Evolutionary conservation across 2,888 invertebrate genomes (phyloP).

Genomic region (Trypoxylon attenuatum): DNA sequence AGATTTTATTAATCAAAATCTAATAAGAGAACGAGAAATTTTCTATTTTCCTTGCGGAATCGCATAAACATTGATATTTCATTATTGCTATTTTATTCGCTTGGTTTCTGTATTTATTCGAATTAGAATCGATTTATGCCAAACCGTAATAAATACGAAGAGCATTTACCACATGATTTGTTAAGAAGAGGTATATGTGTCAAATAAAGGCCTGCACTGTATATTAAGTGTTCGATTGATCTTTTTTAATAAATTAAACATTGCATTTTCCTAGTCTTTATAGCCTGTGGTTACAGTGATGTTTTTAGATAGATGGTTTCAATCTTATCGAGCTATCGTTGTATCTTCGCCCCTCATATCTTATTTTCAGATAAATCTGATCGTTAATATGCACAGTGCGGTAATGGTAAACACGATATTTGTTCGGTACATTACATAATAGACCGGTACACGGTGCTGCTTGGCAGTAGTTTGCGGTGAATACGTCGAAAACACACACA

Average conservation of each 20-base stretch:
- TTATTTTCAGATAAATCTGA: no score
- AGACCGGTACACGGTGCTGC: neutral
- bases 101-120: constrained; percentile 15
- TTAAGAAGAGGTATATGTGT: constrained; percentile 44
- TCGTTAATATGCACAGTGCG: neutral
- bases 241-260: no score
- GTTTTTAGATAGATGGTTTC: neutral
- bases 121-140: constrained; percentile 16
- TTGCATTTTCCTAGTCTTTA: no score
- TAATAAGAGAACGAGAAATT: no score
- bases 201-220: constrained; percentile 55
- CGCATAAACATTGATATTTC: neutral
- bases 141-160: constrained; percentile 17
- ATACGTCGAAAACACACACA: neutral
- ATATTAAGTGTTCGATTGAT: no score
- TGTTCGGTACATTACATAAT: neutral
- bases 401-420: neutral
- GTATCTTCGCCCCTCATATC: no score
- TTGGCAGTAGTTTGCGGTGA: neutral
- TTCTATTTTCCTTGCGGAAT: neutral
- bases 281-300: no score
- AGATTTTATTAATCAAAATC: no score
- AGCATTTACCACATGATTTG: constrained; percentile 41
- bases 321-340: no score
- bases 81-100: constrained; percentile 11